Evolutionary conservation across 2,113 vertebrate species (phyloP).

Genomic region (Lepus americanus): DNA sequence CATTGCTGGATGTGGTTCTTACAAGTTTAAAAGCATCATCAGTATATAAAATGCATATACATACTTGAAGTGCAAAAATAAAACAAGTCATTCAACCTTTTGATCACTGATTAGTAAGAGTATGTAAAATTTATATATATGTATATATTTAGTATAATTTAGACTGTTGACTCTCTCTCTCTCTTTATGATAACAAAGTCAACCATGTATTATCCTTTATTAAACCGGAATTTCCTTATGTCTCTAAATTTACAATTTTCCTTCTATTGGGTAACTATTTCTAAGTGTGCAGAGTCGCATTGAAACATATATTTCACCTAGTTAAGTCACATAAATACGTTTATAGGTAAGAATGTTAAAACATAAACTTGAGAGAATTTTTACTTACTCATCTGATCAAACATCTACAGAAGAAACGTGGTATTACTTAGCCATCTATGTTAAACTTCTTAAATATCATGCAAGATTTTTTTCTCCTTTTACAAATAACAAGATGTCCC

Average conservation of each 20-base stretch:
- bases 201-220: background rate
- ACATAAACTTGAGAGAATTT: constrained; percentile 47
- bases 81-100: constrained; percentile 49
- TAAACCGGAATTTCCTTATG: background rate
- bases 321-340: constrained; percentile 1
- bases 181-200: background rate
- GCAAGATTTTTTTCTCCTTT: background rate
- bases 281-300: background rate
- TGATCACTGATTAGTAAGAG: constrained; percentile 55
- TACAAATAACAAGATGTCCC: background rate
- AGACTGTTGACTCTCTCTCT: background rate
- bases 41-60: constrained; percentile 83
- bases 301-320: background rate
- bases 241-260: constrained; percentile 25
- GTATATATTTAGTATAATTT: constrained; percentile 50
- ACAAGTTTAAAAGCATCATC: constrained; percentile 88
- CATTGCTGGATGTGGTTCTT: constrained; percentile 88
- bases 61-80: constrained; percentile 68
- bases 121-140: background rate
- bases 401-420: constrained; percentile 25
- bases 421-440: background rate
- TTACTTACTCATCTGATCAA: background rate
- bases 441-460: constrained; percentile 14
- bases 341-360: constrained; percentile 8
- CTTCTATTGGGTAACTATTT: constrained; percentile 12